These are phyloP conservation scores for Dryadula phaetusa DNA, from an alignment of 2,888 invertebrate genomes.

Conservation along the genomic window DNA sequence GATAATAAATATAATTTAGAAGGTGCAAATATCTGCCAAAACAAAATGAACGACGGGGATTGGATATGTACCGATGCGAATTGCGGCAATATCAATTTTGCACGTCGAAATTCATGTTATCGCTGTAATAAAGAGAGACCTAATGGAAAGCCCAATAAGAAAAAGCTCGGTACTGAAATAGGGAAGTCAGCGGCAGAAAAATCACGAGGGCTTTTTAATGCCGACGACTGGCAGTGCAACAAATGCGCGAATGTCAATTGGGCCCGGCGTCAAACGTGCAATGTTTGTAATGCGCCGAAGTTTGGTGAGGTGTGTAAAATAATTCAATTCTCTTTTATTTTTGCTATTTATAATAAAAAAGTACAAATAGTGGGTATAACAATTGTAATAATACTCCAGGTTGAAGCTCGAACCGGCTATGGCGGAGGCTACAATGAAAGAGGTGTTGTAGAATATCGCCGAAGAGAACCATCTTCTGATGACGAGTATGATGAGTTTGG, in stretches of 20 bases:
- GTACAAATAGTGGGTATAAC: not conserved
- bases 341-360: not conserved
- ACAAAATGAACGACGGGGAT: conserved; percentile 85
- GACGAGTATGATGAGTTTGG: conserved; percentile 98
- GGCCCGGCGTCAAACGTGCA: conserved; percentile 98
- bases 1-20: conserved; percentile 42
- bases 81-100: conserved; percentile 98
- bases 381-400: conserved; percentile 57
- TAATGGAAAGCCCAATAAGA: conserved; percentile 81
- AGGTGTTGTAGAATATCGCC: conserved; percentile 97
- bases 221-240: conserved; percentile 99
- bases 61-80: conserved; percentile 87
- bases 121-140: conserved; percentile 92
- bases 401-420: conserved; percentile 91
- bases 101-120: conserved; percentile 94
- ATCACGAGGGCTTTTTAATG: conserved; percentile 96
- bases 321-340: not conserved
- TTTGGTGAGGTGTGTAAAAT: conserved; percentile 93
- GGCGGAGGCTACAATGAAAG: conserved; percentile 98
- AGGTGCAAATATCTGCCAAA: conserved; percentile 47
- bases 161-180: conserved; percentile 97
- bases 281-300: conserved; percentile 99
- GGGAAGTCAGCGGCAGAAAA: conserved; percentile 99
- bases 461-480: conserved; percentile 93
- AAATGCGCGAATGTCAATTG: conserved; percentile 99